These are phyloP conservation scores for Steatocranus sp. DNA, from an alignment of 2,797 vertebrate species.

Conservation along the genomic window DNA sequence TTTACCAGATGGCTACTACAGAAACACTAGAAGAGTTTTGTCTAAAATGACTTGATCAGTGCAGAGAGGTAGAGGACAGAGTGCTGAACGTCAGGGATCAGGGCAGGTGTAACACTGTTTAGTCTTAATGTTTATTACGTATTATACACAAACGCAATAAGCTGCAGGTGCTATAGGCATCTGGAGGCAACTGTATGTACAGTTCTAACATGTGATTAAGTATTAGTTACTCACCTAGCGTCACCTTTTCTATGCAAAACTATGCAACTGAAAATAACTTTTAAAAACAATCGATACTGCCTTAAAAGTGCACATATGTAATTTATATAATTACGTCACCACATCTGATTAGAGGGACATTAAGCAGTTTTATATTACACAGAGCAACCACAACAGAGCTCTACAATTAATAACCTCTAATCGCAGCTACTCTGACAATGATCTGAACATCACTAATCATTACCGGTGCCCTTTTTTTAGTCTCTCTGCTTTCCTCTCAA, in stretches of 20 bases:
- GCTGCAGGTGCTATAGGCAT: background rate
- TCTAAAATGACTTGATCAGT: background rate
- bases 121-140: background rate
- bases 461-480: background rate
- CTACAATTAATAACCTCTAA: background rate
- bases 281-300: background rate
- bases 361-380: background rate
- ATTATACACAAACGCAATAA: background rate
- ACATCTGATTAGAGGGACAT: background rate
- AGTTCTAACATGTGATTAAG: background rate
- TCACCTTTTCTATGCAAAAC: background rate
- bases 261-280: background rate
- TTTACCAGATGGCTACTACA: background rate
- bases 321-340: background rate
- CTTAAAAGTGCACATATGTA: background rate
- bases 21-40: background rate
- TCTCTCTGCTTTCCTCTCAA: background rate
- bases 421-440: background rate
- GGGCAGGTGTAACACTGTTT: constrained; percentile 32
- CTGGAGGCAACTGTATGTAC: background rate
- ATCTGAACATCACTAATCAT: background rate
- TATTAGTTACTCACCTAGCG: background rate
- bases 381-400: background rate
- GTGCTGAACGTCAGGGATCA: background rate
- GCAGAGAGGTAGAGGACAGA: background rate